phyloP scores from a whole-genome alignment of 2,797 vertebrate species.

The Megalops cyprinoides region DNA sequence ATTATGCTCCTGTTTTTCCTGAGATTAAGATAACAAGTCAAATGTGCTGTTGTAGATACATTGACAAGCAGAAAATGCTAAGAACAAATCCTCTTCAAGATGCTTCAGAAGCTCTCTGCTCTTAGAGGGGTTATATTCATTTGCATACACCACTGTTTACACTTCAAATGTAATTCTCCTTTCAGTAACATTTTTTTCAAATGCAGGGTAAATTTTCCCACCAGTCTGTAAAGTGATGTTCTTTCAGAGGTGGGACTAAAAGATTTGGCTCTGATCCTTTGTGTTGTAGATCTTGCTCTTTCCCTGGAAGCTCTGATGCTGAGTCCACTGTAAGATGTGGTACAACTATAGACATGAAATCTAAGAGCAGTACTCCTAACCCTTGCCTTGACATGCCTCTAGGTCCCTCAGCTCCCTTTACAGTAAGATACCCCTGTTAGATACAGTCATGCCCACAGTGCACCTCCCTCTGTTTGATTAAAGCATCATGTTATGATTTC shows the following conservation, averaged over 20 bases:
- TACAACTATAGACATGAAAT: too few species aligned
- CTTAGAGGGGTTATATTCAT: too few species aligned
- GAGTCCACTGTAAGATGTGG: too few species aligned
- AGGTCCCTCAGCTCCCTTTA: too few species aligned
- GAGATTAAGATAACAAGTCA: not conserved
- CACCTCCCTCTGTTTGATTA: too few species aligned
- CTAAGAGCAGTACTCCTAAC: too few species aligned
- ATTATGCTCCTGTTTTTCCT: not conserved
- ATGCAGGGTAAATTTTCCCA: not conserved
- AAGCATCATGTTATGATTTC: too few species aligned
- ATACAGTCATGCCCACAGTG: too few species aligned
- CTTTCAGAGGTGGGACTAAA: not conserved
- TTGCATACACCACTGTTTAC: not conserved
- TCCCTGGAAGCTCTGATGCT: not conserved
- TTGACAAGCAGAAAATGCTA: not conserved
- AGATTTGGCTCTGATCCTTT: not conserved
- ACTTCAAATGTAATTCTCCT: not conserved
- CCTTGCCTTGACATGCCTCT: too few species aligned
- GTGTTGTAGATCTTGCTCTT: not conserved
- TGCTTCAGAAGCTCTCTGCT: too few species aligned
- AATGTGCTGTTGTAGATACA: not conserved
- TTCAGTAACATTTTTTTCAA: not conserved
- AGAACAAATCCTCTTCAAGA: too few species aligned
- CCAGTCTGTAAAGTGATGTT: not conserved
- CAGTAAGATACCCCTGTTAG: too few species aligned